Evolutionary conservation across 2,113 vertebrate genomes (phyloP).

Genomic region (Drymodes brunneopygia): DNA sequence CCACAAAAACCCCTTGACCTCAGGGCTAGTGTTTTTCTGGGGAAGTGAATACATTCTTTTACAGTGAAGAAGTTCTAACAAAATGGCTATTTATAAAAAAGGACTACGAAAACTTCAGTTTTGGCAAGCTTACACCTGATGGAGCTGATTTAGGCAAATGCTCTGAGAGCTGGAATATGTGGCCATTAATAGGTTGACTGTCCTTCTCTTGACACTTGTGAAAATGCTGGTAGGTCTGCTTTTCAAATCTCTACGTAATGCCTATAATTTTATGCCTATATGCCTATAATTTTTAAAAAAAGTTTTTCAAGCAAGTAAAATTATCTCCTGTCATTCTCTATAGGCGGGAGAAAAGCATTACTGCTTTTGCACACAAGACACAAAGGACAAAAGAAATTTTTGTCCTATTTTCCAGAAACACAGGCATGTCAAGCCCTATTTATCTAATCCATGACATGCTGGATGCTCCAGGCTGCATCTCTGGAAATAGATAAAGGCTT

Average conservation of each 20-base stretch:
- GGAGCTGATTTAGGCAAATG: neutral
- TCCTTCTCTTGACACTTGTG: neutral
- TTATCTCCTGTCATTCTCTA: neutral
- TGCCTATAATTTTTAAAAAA: neutral
- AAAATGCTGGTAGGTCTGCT: neutral
- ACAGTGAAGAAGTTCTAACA: neutral
- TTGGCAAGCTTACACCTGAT: neutral
- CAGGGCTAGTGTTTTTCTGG: neutral
- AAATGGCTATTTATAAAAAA: constrained; percentile 2
- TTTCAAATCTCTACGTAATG: neutral
- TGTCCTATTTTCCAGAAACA: constrained; percentile 37
- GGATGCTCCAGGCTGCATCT: constrained; percentile 26
- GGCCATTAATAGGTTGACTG: neutral
- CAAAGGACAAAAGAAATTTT: constrained; percentile 31
- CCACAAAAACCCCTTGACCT: neutral
- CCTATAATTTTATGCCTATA: too few species aligned
- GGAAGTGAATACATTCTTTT: constrained; percentile 9
- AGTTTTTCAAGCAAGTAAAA: neutral
- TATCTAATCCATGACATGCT: constrained; percentile 1
- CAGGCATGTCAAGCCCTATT: constrained; percentile 12
- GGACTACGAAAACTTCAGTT: neutral
- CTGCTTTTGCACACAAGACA: neutral
- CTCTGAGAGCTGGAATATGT: neutral
- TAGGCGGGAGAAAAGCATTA: neutral
- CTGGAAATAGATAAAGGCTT: neutral